Evolutionary conservation across 2,888 invertebrate species (phyloP).

Genomic region (Erebia epiphron): DNA sequence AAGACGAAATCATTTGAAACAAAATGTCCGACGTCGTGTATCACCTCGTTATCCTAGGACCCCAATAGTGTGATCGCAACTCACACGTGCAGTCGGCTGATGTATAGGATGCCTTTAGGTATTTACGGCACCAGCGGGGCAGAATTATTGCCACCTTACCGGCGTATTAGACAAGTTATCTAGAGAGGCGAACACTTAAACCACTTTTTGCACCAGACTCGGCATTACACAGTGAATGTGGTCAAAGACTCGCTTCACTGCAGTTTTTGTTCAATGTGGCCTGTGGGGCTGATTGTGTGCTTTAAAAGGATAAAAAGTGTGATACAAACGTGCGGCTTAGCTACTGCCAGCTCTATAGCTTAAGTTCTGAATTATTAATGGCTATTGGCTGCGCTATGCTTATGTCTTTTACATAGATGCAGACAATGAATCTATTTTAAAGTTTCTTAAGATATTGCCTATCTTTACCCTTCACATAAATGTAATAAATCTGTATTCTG

Average conservation of each 20-base stretch:
- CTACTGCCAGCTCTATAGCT: background rate
- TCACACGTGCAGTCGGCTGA: slow-evolving; percentile 14
- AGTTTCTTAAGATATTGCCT: background rate
- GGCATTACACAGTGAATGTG: slow-evolving; percentile 45
- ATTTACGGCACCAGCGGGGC: slow-evolving; percentile 31
- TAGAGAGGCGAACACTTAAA: slow-evolving; percentile 42
- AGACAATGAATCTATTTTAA: background rate
- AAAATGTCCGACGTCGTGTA: too few species aligned
- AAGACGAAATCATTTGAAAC: too few species aligned
- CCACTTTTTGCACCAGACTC: slow-evolving; percentile 52
- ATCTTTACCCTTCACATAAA: background rate
- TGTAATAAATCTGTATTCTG: background rate
- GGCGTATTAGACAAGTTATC: slow-evolving; percentile 44
- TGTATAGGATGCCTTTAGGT: slow-evolving; percentile 26
- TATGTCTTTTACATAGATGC: too few species aligned
- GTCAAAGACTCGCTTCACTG: slow-evolving; percentile 43
- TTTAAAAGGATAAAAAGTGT: slow-evolving; percentile 24
- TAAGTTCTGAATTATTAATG: slow-evolving; percentile 8
- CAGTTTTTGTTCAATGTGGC: slow-evolving; percentile 36
- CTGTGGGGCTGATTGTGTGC: slow-evolving; percentile 28
- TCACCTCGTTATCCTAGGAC: background rate
- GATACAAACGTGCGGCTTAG: background rate
- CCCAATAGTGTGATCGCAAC: background rate
- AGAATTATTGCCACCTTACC: slow-evolving; percentile 39
- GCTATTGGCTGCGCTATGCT: background rate